Conservation (phyloP, 2,113 vertebrate species). For the Salvelinus fontinalis region DNA sequence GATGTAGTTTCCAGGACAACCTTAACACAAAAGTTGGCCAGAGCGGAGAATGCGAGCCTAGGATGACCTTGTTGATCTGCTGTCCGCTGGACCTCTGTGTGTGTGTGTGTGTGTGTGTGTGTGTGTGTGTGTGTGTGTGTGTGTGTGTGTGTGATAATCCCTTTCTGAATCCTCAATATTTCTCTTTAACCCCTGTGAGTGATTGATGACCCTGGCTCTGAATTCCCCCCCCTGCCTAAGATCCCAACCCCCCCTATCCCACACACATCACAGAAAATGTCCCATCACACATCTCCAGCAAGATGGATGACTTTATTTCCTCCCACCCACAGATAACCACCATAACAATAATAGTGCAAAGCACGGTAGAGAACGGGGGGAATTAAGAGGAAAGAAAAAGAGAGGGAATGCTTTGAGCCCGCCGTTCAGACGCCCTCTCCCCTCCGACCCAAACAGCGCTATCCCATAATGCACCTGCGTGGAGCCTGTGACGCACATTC, state of each 20-base stretch:
- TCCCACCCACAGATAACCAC: conserved; percentile 32
- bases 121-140: background rate
- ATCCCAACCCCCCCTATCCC: conserved; percentile 51
- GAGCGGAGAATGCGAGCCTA: conserved; percentile 59
- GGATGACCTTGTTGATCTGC: conserved; percentile 62
- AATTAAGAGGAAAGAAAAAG: background rate
- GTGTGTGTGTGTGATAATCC: conserved; percentile 50
- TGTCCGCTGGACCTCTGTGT: background rate
- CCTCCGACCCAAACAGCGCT: conserved; percentile 14
- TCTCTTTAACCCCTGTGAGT: conserved; percentile 69
- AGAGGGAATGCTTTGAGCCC: conserved; percentile 7
- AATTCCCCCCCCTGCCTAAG: conserved; percentile 39
- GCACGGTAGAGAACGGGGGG: too few species aligned
- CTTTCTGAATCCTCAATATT: conserved; percentile 69
- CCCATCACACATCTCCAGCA: conserved; percentile 48
- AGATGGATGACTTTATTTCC: conserved; percentile 60
- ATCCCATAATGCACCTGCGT: conserved; percentile 54
- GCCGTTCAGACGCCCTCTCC: conserved; percentile 20
- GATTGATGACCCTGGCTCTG: conserved; percentile 74
- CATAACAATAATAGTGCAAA: conserved; percentile 40
- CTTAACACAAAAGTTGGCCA: conserved; percentile 70
- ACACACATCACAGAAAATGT: conserved; percentile 40
- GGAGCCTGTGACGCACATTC: conserved; percentile 28
- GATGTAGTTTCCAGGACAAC: conserved; percentile 62
- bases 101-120: too few species aligned